Conservation (phyloP, 2,113 vertebrate genomes). For the Xiphophorus hellerii region DNA sequence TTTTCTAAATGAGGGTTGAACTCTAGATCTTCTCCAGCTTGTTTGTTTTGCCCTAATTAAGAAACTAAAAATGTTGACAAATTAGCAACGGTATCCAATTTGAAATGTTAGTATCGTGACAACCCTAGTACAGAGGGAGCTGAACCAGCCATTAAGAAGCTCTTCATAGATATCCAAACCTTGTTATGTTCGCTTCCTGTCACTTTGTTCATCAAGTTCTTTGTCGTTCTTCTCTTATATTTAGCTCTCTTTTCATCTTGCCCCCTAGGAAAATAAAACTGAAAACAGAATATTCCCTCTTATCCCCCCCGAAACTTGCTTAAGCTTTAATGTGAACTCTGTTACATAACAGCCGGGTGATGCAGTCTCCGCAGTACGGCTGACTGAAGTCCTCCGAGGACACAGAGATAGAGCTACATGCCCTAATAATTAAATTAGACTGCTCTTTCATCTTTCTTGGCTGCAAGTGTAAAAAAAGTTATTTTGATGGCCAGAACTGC, state of each 20-base stretch:
- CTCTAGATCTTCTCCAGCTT: too few relatives aligned
- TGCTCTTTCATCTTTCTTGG: constrained; percentile 16
- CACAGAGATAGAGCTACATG: constrained; percentile 11
- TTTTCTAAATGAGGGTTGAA: too few relatives aligned
- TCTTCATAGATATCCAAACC: not conserved
- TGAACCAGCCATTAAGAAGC: not conserved
- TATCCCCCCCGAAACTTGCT: constrained; percentile 28
- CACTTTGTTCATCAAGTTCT: not conserved
- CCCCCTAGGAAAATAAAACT: constrained; percentile 3
- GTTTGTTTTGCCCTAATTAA: too few relatives aligned
- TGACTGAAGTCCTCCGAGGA: constrained; percentile 34
- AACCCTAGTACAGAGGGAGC: not conserved
- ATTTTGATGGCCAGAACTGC: not conserved
- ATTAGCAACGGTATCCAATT: too few relatives aligned
- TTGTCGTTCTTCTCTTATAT: not conserved
- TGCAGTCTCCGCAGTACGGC: constrained; percentile 13
- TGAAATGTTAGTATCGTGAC: not conserved
- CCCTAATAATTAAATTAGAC: constrained; percentile 27
- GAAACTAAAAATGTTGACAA: too few relatives aligned
- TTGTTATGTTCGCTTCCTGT: constrained; percentile 8
- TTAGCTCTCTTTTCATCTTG: constrained; percentile 17
- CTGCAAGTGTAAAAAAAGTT: constrained; percentile 6
- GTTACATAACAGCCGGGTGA: constrained; percentile 49
- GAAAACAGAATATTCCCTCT: not conserved
- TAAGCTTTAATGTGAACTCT: constrained; percentile 45